Percentiles rank a stretch among this genome's conserved stretches.
Conservation (phyloP, 2,797 vertebrate species). For the Odontamblyopus lacepedii region DNA sequence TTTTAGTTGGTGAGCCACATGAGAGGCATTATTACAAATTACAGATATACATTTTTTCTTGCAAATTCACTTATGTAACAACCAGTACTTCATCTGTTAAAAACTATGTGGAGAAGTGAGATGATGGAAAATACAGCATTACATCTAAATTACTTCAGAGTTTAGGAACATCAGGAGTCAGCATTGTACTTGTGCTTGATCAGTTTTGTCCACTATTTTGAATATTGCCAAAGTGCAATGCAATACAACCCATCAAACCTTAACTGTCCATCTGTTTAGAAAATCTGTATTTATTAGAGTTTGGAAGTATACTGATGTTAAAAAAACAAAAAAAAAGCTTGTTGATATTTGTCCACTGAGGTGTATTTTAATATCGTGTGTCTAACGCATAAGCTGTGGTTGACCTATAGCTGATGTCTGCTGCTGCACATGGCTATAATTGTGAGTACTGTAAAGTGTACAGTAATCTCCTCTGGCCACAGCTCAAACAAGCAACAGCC, state of each 20-base stretch:
- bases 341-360: neutral
- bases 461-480: conserved; percentile 26
- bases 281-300: neutral
- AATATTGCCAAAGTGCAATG: neutral
- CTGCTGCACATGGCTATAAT: conserved; percentile 34
- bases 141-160: neutral
- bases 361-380: neutral
- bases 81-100: neutral
- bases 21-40: neutral
- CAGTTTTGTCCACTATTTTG: neutral
- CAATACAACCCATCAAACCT: neutral
- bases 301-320: neutral
- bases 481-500: conserved; percentile 38
- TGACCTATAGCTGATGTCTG: conserved; percentile 2
- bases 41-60: neutral
- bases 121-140: neutral
- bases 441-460: conserved; percentile 38
- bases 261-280: neutral
- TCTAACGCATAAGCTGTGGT: neutral
- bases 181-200: neutral
- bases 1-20: neutral
- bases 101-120: neutral
- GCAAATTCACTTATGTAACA: neutral
- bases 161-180: neutral
- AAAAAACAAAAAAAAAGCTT: too few relatives aligned